Conservation (phyloP, 2,797 vertebrate genomes). For the Pygocentrus nattereri region DNA sequence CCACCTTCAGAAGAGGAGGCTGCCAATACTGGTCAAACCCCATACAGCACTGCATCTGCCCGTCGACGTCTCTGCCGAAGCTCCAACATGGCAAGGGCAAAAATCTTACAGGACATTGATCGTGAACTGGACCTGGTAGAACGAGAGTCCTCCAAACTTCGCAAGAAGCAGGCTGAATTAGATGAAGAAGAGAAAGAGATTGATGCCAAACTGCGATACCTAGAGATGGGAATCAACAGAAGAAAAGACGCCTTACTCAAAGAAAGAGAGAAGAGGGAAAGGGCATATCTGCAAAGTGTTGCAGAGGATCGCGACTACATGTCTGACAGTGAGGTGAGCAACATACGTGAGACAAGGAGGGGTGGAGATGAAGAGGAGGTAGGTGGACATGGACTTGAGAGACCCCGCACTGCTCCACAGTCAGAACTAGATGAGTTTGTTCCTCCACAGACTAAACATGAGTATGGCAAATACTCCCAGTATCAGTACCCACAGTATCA, state of each 20-base stretch:
- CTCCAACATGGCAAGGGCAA: slow-evolving; percentile 97
- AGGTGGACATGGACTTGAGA: slow-evolving; percentile 85
- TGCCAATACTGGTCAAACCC: slow-evolving; percentile 80
- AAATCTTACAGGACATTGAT: slow-evolving; percentile 99
- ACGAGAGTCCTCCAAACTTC: slow-evolving; percentile 96
- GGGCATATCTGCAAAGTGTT: slow-evolving; percentile 97
- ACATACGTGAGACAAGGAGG: slow-evolving; percentile 87
- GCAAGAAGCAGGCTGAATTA: slow-evolving; percentile 97
- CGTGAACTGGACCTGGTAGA: slow-evolving; percentile 96
- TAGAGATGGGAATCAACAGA: slow-evolving; percentile 99
- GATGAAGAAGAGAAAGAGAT: slow-evolving; percentile 99
- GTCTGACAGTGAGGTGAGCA: slow-evolving; percentile 99
- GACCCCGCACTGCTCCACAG: slow-evolving; percentile 94
- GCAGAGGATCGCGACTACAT: slow-evolving; percentile 99
- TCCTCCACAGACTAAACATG: slow-evolving; percentile 92
- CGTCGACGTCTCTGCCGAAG: slow-evolving; percentile 94
- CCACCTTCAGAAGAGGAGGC: slow-evolving; percentile 94
- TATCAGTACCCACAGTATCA: slow-evolving; percentile 91
- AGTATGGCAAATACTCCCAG: slow-evolving; percentile 92
- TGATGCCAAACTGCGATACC: slow-evolving; percentile 95
- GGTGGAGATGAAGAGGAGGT: slow-evolving; percentile 76
- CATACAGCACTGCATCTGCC: slow-evolving; percentile 89
- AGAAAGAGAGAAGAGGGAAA: slow-evolving; percentile 96
- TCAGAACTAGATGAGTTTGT: slow-evolving; percentile 93
- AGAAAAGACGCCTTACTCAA: slow-evolving; percentile 95